phyloP scores from a whole-genome alignment of 2,113 vertebrate species.

The Pseudois nayaur region DNA sequence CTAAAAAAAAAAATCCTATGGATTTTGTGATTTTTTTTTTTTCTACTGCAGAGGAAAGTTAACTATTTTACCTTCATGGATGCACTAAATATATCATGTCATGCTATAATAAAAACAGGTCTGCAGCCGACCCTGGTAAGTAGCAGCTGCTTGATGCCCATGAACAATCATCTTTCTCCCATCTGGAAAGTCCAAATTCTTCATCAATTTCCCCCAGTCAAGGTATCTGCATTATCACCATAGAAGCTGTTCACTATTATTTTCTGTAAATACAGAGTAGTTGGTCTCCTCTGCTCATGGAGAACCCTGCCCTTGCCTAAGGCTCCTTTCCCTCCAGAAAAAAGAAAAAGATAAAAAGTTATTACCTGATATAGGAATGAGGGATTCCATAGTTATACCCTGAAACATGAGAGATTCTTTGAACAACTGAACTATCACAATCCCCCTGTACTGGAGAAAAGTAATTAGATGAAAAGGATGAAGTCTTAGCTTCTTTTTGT shows the following conservation, averaged over 20 bases:
- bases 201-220: conserved; percentile 40
- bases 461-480: conserved; percentile 60
- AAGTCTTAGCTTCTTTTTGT: conserved; percentile 56
- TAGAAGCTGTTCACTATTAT: conserved; percentile 4
- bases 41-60: neutral
- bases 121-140: conserved; percentile 17
- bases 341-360: conserved; percentile 24
- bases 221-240: conserved; percentile 9
- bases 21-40: neutral
- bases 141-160: conserved; percentile 59
- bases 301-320: neutral
- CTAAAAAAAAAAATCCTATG: neutral
- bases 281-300: neutral
- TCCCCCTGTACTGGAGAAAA: conserved; percentile 70
- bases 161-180: conserved; percentile 53
- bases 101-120: conserved; percentile 43
- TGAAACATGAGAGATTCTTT: conserved; percentile 82
- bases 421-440: conserved; percentile 78
- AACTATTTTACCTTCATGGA: conserved; percentile 28
- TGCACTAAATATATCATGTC: neutral
- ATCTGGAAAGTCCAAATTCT: conserved; percentile 22
- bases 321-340: neutral
- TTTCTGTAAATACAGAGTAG: conserved; percentile 20
- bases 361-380: conserved; percentile 83
- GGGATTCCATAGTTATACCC: conserved; percentile 92